A percentile compares a stretch with the other conserved stretches of the same genome.
Conservation (phyloP, 2,888 invertebrate genomes). For the Cinara cedri region DNA sequence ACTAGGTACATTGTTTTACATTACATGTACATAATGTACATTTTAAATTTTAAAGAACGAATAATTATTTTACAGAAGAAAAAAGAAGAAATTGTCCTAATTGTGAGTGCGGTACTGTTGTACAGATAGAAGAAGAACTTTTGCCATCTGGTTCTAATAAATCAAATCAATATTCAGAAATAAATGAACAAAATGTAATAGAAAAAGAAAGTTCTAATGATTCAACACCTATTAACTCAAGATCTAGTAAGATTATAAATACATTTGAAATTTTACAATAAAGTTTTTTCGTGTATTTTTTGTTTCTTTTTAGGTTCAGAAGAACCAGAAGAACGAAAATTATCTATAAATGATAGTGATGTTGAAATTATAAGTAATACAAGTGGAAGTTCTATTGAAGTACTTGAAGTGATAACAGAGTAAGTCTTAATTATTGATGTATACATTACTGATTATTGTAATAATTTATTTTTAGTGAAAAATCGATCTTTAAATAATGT, state of each 20-base stretch:
- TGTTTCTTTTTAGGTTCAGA: slow-evolving; percentile 34
- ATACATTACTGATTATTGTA: slow-evolving; percentile 20
- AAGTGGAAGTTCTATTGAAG: slow-evolving; percentile 74
- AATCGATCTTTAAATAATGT: no score
- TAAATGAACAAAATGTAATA: neutral
- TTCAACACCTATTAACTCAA: slow-evolving; percentile 48
- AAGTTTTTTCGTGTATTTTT: neutral
- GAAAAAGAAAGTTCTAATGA: slow-evolving; percentile 28
- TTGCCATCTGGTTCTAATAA: slow-evolving; percentile 60
- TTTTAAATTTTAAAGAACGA: neutral
- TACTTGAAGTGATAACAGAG: slow-evolving; percentile 66
- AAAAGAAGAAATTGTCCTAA: slow-evolving; percentile 64
- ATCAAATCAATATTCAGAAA: neutral
- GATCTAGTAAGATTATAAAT: slow-evolving; percentile 33
- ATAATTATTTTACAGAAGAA: slow-evolving; percentile 13
- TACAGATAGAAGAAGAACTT: slow-evolving; percentile 65
- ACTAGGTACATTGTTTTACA: no score
- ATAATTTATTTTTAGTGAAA: no score
- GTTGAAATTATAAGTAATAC: slow-evolving; percentile 75
- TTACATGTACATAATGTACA: no score
- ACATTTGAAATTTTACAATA: neutral
- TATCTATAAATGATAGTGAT: slow-evolving; percentile 67
- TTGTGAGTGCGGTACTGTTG: slow-evolving; percentile 69
- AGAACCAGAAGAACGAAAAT: slow-evolving; percentile 35
- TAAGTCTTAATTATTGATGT: slow-evolving; percentile 60